Percentiles rank a stretch among this genome's conserved stretches.
Evolutionary conservation across 2,113 vertebrate genomes (phyloP).

Genomic region (Varanus komodoensis): DNA sequence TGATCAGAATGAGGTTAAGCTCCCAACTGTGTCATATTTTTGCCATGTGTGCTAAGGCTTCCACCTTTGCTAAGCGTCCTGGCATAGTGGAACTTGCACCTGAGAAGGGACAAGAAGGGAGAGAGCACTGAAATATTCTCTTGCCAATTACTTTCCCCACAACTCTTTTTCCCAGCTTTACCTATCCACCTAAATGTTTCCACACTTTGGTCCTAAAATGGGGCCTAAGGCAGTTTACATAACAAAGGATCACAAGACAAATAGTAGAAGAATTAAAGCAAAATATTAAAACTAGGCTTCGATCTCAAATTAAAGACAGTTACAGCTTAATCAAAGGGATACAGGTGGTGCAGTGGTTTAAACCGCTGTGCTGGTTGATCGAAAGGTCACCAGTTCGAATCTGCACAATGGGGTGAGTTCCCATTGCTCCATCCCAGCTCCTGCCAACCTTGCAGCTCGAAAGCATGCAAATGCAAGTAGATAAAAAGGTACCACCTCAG

Average conservation of each 20-base stretch:
- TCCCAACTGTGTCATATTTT: neutral
- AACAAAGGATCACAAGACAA: neutral
- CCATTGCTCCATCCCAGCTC: too few species aligned
- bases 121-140: neutral
- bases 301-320: neutral
- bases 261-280: neutral
- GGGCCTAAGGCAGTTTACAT: neutral
- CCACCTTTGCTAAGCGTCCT: neutral
- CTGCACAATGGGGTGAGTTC: too few species aligned
- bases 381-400: too few species aligned
- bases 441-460: too few species aligned
- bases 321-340: too few species aligned
- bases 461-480: too few species aligned
- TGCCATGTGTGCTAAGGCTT: neutral
- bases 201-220: neutral
- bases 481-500: too few species aligned
- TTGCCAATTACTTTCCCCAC: neutral
- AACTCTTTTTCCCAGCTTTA: neutral
- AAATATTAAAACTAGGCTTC: neutral
- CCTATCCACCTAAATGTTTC: neutral
- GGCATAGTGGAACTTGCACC: neutral
- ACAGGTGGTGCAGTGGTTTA: too few species aligned
- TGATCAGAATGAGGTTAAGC: conserved; percentile 31
- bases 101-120: neutral
- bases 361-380: too few species aligned